phyloP scores from a whole-genome alignment of 2,113 vertebrate species.

The Archocentrus centrarchus region DNA sequence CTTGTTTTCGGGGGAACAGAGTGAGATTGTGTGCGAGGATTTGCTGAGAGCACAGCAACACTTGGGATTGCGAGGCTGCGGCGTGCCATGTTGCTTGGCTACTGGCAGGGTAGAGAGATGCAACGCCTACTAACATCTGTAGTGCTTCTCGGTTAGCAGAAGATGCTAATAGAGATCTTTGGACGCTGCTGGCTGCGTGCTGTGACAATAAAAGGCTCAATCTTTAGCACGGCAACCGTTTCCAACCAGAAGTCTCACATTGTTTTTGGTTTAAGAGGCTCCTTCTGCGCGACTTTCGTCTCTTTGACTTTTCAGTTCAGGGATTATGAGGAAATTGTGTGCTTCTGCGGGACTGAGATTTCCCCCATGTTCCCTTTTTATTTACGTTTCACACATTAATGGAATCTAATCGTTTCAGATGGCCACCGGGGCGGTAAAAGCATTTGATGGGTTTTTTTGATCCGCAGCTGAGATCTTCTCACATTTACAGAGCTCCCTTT shows the following conservation, averaged over 20 bases:
- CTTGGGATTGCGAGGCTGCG: slow-evolving; percentile 11
- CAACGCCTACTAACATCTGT: slow-evolving; percentile 57
- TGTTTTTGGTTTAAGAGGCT: slow-evolving; percentile 12
- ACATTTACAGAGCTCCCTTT: slow-evolving; percentile 56
- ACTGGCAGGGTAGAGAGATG: slow-evolving; percentile 31
- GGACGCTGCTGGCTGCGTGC: background rate
- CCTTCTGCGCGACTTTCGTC: background rate
- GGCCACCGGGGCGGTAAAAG: slow-evolving; percentile 52
- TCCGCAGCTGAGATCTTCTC: slow-evolving; percentile 59
- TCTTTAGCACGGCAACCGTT: background rate
- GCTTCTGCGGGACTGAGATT: slow-evolving; percentile 28
- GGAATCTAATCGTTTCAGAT: slow-evolving; percentile 64
- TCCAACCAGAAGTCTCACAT: background rate
- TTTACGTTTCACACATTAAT: slow-evolving; percentile 65
- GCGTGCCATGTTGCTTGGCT: slow-evolving; percentile 42
- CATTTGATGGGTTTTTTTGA: slow-evolving; percentile 53
- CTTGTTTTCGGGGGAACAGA: background rate
- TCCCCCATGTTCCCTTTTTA: slow-evolving; percentile 37
- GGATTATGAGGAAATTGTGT: slow-evolving; percentile 26
- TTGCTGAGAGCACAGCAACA: slow-evolving; percentile 39
- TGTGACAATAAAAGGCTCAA: slow-evolving; percentile 7
- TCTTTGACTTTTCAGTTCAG: slow-evolving; percentile 20
- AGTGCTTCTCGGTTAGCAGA: slow-evolving; percentile 40
- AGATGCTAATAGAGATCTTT: slow-evolving; percentile 39
- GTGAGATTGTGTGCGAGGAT: background rate